A percentile compares a stretch with the other conserved stretches of the same genome.
Evolutionary conservation across 2,797 vertebrate genomes (phyloP).

Genomic region (Eulemur rubriventer): DNA sequence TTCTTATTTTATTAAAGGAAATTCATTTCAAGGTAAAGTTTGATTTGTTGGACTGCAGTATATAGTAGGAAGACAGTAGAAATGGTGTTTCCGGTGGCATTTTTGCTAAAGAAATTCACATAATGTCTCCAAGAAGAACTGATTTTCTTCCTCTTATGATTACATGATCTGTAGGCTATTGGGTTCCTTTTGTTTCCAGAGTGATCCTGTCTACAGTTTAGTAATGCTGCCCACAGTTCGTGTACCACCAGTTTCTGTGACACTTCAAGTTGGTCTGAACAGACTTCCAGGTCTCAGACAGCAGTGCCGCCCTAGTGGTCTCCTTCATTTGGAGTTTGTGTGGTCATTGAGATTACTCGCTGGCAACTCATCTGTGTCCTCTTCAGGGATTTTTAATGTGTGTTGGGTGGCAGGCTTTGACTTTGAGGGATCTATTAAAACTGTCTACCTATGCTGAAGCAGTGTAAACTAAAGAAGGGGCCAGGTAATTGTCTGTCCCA

Average conservation of each 20-base stretch:
- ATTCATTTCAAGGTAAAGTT: slow-evolving; percentile 32
- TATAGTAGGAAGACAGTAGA: not conserved
- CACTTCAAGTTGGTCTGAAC: not conserved
- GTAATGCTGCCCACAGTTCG: not conserved
- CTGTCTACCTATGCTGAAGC: not conserved
- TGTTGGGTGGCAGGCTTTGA: not conserved
- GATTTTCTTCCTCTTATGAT: not conserved
- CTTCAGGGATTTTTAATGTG: not conserved
- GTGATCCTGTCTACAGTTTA: not conserved
- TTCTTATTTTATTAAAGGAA: slow-evolving; percentile 41
- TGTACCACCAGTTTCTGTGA: not conserved
- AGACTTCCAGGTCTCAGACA: not conserved
- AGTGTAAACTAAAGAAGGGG: not conserved
- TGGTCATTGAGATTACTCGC: not conserved
- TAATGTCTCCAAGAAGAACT: not conserved
- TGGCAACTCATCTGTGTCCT: not conserved
- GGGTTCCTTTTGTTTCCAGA: slow-evolving; percentile 18
- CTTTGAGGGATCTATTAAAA: not conserved
- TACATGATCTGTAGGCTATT: not conserved
- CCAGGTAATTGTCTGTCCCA: not conserved
- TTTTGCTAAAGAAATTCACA: not conserved
- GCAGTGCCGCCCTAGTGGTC: not conserved
- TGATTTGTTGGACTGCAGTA: not conserved
- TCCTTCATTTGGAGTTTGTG: not conserved
- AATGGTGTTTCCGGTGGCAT: not conserved